These are phyloP conservation scores for Varecia variegata DNA, from an alignment of 2,797 vertebrate species.

Conservation along the genomic window DNA sequence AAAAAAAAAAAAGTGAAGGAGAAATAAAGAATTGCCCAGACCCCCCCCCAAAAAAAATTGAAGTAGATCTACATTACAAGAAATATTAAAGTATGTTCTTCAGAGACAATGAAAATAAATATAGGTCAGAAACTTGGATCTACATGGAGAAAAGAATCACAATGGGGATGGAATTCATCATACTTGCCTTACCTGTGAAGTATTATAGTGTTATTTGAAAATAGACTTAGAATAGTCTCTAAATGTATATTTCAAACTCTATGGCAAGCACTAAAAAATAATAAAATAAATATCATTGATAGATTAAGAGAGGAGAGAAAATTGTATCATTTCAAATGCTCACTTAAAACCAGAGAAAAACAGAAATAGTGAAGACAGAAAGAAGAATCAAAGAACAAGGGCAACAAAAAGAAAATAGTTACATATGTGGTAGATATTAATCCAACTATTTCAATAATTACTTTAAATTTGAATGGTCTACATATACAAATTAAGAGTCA, in stretches of 20 bases:
- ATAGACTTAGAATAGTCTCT: neutral
- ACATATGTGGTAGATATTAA: neutral
- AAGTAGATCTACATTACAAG: neutral
- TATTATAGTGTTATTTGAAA: neutral
- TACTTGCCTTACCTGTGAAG: neutral
- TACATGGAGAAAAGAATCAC: neutral
- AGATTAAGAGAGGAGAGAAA: too few relatives aligned
- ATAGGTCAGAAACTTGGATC: neutral
- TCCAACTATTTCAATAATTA: neutral
- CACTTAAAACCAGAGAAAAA: neutral
- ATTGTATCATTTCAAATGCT: neutral
- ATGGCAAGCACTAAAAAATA: neutral
- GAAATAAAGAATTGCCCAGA: neutral
- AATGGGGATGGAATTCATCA: neutral
- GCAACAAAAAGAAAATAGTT: neutral
- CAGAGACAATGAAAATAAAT: neutral
- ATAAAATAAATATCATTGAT: neutral
- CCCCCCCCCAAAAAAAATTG: neutral
- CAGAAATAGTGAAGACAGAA: neutral
- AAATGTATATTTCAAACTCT: neutral
- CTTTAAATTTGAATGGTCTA: neutral
- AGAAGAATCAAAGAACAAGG: neutral
- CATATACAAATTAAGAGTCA: neutral
- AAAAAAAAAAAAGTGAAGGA: neutral
- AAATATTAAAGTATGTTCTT: neutral